Base-by-base conservation (phyloP, 2,888 invertebrate species). In the Amblyteles armatorius region DNA sequence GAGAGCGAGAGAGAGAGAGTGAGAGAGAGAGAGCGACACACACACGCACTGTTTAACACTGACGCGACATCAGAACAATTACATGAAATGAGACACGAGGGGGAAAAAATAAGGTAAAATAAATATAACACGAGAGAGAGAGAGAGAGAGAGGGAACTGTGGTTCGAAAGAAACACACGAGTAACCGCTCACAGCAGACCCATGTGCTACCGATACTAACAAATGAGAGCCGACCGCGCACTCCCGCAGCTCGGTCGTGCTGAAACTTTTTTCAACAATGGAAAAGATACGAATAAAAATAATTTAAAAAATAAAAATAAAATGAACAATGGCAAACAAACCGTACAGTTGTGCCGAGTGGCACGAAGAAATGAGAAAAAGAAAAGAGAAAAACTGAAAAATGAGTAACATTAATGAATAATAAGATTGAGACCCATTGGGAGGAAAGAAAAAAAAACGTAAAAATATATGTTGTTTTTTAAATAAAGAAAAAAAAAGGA, bases 151-250 rank as follows among this genome's bases (percentile, higher is more conserved):
- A 69, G 71, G 16, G 36, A 76, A 79, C 29, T 68, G 29, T 68
- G 79, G 26, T 55, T 52, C 40, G 44, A 72, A 69, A 72, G 48
- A 73, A 65, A 60, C 57, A 50, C 63, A 67, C 73, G 26, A 33
- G 16, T 40, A 48, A 74, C 36, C 68, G 55, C 63, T 26, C 11
- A 60, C n/a, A 72, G 69, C 71, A 89, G 87, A 89, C 89, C 89
- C 87, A 90, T 91, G 91, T 90, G 91, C 91, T 92, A 91, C 83
- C 86, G 88, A 82, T 89, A 92, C 90, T 90, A 91, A 92, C 89
- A 91, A 91, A 88, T 90, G 90, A 89, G 90, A 83, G 55, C 65
- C 71, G 76, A 63, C 72, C 69, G 50, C 91, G 90, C 89, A 87
- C 89, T 89, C 89, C 88, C 88, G 89, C 89, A 88, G 88, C 87